Percentiles rank a stretch among this genome's conserved stretches.
These are phyloP conservation scores for Procavia capensis DNA, from an alignment of 2,113 vertebrate genomes.

Conservation along the genomic window DNA sequence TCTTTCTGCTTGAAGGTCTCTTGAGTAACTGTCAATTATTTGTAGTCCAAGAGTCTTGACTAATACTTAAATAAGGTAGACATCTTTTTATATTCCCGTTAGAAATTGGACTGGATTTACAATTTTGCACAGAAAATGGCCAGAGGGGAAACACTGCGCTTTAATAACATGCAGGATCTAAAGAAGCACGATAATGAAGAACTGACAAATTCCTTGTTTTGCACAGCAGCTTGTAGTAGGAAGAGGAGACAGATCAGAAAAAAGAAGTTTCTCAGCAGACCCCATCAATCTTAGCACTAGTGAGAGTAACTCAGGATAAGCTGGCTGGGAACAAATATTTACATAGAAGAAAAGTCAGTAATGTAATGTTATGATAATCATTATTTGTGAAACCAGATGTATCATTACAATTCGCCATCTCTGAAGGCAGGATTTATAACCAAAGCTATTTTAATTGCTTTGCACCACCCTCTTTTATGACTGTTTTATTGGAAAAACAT, in stretches of 20 bases:
- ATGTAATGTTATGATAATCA: slow-evolving; percentile 64
- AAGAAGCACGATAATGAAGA: neutral
- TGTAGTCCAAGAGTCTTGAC: neutral
- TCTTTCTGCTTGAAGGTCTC: neutral
- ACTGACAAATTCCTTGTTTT: neutral
- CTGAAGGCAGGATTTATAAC: slow-evolving; percentile 67
- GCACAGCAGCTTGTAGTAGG: neutral
- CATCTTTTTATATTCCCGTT: neutral
- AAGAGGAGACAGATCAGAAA: neutral
- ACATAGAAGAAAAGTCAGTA: slow-evolving; percentile 34
- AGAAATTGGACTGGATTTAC: slow-evolving; percentile 3
- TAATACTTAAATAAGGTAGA: slow-evolving; percentile 15
- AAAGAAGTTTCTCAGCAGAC: neutral
- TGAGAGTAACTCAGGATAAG: slow-evolving; percentile 1
- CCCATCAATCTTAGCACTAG: neutral
- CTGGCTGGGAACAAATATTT: slow-evolving; percentile 61
- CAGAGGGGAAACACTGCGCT: neutral
- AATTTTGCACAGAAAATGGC: neutral
- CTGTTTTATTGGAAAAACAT: slow-evolving; percentile 67
- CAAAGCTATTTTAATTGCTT: slow-evolving; percentile 73
- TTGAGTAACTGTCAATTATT: neutral
- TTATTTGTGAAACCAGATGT: slow-evolving; percentile 79
- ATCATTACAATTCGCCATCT: slow-evolving; percentile 72
- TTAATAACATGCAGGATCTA: neutral
- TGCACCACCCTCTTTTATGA: slow-evolving; percentile 71